These are phyloP conservation scores for Indri indri DNA, from an alignment of 2,113 vertebrate genomes.

Conservation along the genomic window DNA sequence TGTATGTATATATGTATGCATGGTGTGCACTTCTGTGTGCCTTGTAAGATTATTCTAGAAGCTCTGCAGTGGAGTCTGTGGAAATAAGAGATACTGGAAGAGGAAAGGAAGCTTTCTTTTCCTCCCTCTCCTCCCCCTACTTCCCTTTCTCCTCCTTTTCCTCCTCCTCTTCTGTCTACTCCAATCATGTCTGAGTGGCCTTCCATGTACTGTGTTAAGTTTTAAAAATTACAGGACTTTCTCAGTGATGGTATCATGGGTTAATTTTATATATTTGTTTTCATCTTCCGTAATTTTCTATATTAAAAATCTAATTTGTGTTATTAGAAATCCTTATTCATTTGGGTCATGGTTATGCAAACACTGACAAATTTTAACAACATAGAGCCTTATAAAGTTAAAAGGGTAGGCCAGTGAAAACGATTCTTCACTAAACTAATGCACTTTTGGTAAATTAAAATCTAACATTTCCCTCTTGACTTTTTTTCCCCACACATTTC, in stretches of 20 bases:
- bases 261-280: background rate
- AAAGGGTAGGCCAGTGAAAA: background rate
- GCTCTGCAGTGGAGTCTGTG: background rate
- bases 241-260: background rate
- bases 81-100: rapidly evolving
- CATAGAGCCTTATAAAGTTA: background rate
- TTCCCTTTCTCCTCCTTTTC: background rate
- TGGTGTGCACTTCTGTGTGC: background rate
- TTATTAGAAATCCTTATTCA: background rate
- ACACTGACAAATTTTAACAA: background rate
- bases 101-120: background rate
- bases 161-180: background rate
- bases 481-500: background rate
- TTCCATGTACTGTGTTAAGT: background rate
- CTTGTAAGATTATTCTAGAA: background rate
- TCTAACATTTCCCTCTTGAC: background rate
- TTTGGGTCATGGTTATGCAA: background rate
- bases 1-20: background rate
- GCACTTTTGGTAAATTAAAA: background rate
- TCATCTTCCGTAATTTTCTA: background rate
- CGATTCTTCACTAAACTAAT: background rate
- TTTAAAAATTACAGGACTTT: background rate
- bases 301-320: background rate
- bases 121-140: background rate
- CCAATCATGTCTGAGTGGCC: background rate